These are phyloP conservation scores for Acanthosoma haemorrhoidale DNA, from an alignment of 2,888 invertebrate genomes.

Conservation along the genomic window DNA sequence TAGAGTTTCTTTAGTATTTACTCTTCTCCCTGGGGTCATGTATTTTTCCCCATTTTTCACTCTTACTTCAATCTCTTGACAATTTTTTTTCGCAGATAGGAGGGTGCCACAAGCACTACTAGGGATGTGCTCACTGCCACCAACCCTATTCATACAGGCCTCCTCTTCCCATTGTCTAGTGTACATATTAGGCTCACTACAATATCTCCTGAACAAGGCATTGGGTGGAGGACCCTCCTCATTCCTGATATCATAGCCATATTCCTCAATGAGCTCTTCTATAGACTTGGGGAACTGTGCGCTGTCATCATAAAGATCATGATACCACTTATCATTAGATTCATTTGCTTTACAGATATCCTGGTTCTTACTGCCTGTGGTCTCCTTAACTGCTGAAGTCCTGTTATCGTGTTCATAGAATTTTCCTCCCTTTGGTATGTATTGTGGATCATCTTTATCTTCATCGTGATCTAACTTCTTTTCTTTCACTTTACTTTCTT, in stretches of 20 bases:
- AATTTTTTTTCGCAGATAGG: no score
- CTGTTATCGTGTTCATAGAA: slow-evolving; percentile 96
- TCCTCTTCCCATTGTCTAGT: no score
- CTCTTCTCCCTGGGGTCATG: no score
- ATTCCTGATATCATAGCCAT: slow-evolving; percentile 91
- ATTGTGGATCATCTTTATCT: slow-evolving; percentile 92
- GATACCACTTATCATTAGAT: slow-evolving; percentile 67
- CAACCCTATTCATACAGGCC: no score
- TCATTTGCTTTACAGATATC: slow-evolving; percentile 42
- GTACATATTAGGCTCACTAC: no score
- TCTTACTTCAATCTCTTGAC: no score
- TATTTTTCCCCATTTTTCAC: no score
- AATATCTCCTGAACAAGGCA: no score
- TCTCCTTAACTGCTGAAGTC: slow-evolving; percentile 49
- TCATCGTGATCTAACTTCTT: slow-evolving; percentile 86
- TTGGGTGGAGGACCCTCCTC: slow-evolving; percentile 92
- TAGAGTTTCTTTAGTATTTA: no score
- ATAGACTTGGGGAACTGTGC: slow-evolving; percentile 81
- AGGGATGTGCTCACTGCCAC: no score
- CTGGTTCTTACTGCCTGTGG: slow-evolving; percentile 14
- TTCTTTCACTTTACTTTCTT: slow-evolving; percentile 48
- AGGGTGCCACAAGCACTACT: no score
- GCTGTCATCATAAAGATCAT: slow-evolving; percentile 76
- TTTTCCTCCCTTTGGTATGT: slow-evolving; percentile 90
- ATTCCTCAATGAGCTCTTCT: slow-evolving; percentile 75